phyloP scores from a whole-genome alignment of 2,797 vertebrate species.

The Luscinia megarhynchos region DNA sequence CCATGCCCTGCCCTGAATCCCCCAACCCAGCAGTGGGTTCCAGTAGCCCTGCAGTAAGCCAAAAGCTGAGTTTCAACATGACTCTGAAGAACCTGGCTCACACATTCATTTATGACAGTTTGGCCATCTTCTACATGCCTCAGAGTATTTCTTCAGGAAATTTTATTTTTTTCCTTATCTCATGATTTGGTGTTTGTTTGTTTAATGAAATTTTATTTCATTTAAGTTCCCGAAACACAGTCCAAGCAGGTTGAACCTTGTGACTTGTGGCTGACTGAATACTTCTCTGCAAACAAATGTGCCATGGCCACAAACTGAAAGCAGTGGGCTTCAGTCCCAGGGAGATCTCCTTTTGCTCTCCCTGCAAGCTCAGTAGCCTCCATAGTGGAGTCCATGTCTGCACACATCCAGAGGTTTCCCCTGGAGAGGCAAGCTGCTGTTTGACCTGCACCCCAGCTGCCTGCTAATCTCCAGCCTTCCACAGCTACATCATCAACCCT shows the following conservation, averaged over 20 bases:
- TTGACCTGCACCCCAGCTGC: neutral
- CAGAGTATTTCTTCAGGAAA: neutral
- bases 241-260: conserved; percentile 17
- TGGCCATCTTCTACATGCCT: neutral
- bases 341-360: neutral
- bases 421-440: neutral
- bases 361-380: neutral
- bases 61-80: neutral
- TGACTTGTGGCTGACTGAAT: conserved; percentile 47
- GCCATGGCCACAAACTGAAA: conserved; percentile 39
- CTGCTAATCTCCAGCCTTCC: neutral
- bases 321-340: conserved; percentile 17
- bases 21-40: neutral
- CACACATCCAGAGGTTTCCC: neutral
- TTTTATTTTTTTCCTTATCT: conserved; percentile 26
- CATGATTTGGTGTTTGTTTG: conserved; percentile 33
- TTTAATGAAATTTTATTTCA: neutral
- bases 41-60: neutral
- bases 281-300: conserved; percentile 39
- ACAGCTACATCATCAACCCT: neutral
- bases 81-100: neutral
- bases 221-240: conserved; percentile 1
- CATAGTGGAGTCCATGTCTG: neutral
- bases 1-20: neutral
- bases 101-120: neutral